These are phyloP conservation scores for Petromus typicus DNA, from an alignment of 2,113 vertebrate genomes.

Conservation along the genomic window DNA sequence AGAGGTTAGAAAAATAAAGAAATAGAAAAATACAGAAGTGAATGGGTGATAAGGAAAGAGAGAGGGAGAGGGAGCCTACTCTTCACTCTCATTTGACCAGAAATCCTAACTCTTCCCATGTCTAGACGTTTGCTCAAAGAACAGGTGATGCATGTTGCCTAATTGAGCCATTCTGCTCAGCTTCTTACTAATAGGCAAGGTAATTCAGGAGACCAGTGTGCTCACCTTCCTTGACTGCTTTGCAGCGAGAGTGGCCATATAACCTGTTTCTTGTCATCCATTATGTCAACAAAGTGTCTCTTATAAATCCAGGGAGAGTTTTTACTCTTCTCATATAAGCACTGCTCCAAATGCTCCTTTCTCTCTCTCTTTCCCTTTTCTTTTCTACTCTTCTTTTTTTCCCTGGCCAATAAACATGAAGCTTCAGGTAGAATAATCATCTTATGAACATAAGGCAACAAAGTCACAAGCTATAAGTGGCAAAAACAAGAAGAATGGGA, in stretches of 20 bases:
- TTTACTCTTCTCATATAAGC: neutral
- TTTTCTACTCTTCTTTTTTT: neutral
- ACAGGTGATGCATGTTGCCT: neutral
- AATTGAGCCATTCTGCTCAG: neutral
- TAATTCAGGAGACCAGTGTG: neutral
- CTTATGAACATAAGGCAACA: neutral
- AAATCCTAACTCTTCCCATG: neutral
- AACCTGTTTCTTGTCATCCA: neutral
- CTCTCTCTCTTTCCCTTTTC: neutral
- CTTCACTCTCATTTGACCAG: neutral
- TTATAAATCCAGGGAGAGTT: neutral
- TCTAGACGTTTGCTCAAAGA: conserved; percentile 23
- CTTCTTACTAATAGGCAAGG: neutral
- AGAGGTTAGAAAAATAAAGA: neutral
- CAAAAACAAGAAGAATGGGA: neutral
- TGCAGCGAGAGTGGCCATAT: neutral
- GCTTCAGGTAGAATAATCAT: neutral
- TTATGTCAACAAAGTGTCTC: neutral
- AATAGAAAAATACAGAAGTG: neutral
- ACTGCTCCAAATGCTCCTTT: neutral
- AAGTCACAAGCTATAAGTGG: neutral
- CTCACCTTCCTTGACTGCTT: neutral
- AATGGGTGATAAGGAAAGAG: neutral
- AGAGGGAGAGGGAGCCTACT: neutral
- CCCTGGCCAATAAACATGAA: neutral